These are phyloP conservation scores for Aromia moschata DNA, from an alignment of 2,888 invertebrate species.

Conservation along the genomic window DNA sequence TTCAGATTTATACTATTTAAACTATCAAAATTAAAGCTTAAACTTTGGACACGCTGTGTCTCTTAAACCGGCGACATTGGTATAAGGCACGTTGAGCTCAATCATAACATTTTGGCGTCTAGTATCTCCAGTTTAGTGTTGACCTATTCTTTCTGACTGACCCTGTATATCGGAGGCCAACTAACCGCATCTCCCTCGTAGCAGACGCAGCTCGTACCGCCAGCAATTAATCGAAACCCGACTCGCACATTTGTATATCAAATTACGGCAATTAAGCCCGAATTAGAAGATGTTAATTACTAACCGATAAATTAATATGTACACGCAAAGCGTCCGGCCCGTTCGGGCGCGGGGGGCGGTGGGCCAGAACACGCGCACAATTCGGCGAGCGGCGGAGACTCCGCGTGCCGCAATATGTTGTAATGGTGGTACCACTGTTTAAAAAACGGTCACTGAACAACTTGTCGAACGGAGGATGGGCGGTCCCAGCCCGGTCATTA, in stretches of 20 bases:
- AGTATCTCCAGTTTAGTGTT: no score
- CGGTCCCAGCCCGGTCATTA: slow-evolving; percentile 46
- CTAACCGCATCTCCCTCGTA: slow-evolving; percentile 5
- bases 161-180: no score
- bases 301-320: slow-evolving; percentile 20
- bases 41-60: no score
- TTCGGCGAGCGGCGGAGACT: slow-evolving; percentile 24
- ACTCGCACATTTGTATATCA: slow-evolving; percentile 9
- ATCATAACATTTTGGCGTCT: no score
- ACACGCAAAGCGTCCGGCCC: slow-evolving; percentile 4
- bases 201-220: background rate
- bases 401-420: slow-evolving; percentile 24
- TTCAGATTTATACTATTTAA: no score
- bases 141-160: no score
- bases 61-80: no score
- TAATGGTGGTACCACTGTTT: slow-evolving; percentile 36
- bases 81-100: no score
- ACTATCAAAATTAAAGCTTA: no score
- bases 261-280: slow-evolving; percentile 12
- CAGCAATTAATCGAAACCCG: slow-evolving; percentile 3
- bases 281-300: slow-evolving; percentile 20
- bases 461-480: slow-evolving; percentile 33
- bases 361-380: slow-evolving; percentile 18
- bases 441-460: slow-evolving; percentile 37
- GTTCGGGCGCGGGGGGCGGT: slow-evolving; percentile 1